Conservation (phyloP, 2,113 vertebrate species). For the Dolichotis patagonum region DNA sequence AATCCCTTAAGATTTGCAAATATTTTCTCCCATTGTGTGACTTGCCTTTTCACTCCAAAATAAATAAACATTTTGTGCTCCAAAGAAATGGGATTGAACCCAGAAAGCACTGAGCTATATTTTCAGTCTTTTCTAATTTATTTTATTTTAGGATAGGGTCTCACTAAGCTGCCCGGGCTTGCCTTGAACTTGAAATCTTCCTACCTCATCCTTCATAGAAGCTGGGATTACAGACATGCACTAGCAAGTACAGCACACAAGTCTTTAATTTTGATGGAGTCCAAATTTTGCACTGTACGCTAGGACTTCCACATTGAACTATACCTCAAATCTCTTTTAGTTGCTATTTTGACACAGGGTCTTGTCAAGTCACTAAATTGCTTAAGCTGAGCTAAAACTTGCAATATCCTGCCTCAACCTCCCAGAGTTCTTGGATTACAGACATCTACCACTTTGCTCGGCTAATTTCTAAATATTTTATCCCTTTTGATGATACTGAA, state of each 20-base stretch:
- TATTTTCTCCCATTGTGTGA: neutral
- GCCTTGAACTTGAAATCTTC: neutral
- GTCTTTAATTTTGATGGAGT: neutral
- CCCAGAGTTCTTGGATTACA: neutral
- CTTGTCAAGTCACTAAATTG: neutral
- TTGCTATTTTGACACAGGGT: neutral
- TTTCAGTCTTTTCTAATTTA: neutral
- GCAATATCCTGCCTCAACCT: neutral
- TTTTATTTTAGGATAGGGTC: neutral
- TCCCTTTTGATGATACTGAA: neutral
- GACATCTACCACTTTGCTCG: neutral
- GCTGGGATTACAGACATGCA: too few relatives aligned
- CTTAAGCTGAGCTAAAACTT: neutral
- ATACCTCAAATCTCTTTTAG: neutral
- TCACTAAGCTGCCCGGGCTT: neutral
- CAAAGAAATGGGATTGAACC: neutral
- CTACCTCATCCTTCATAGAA: neutral
- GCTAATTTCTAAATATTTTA: neutral
- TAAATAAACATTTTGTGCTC: neutral
- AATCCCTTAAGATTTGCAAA: neutral
- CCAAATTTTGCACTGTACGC: neutral
- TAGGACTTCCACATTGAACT: neutral
- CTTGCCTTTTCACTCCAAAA: neutral
- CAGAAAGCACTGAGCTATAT: neutral
- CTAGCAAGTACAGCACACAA: neutral